Evolutionary conservation across 2,113 vertebrate species (phyloP).

Genomic region (Aviceda subcristata): DNA sequence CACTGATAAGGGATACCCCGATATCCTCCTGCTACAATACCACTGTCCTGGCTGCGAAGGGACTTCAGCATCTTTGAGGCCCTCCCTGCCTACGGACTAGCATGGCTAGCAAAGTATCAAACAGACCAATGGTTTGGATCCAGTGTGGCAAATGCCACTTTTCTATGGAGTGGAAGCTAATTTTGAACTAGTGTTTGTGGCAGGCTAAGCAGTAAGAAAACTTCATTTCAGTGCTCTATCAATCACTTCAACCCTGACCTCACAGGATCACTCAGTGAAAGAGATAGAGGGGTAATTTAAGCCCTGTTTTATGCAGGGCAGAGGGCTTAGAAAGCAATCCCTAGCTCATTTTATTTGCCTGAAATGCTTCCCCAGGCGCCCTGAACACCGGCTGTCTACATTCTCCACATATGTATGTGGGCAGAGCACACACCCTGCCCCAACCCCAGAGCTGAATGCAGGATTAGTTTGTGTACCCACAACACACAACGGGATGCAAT

Average conservation of each 20-base stretch:
- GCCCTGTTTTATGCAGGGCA: constrained; percentile 60
- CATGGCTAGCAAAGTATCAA: background rate
- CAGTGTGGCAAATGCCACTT: background rate
- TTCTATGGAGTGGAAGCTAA: constrained; percentile 37
- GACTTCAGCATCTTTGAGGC: background rate
- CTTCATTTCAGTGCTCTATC: constrained; percentile 59
- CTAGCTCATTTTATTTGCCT: constrained; percentile 43
- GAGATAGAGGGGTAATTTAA: constrained; percentile 49
- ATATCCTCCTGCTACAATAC: background rate
- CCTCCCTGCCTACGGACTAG: background rate
- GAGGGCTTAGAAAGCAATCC: constrained; percentile 61
- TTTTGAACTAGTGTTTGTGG: constrained; percentile 24
- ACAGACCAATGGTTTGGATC: background rate
- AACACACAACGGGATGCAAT: background rate
- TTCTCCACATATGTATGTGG: background rate
- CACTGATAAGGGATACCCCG: background rate
- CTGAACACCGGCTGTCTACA: background rate
- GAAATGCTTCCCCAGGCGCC: background rate
- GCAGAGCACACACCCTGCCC: background rate
- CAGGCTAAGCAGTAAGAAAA: constrained; percentile 61
- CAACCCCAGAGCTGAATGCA: background rate
- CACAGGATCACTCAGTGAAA: constrained; percentile 3
- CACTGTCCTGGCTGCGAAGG: background rate
- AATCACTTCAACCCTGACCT: constrained; percentile 60
- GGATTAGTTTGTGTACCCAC: background rate